phyloP scores from a whole-genome alignment of 2,888 invertebrate species.

The Dimorphilus gyrociliatus region DNA sequence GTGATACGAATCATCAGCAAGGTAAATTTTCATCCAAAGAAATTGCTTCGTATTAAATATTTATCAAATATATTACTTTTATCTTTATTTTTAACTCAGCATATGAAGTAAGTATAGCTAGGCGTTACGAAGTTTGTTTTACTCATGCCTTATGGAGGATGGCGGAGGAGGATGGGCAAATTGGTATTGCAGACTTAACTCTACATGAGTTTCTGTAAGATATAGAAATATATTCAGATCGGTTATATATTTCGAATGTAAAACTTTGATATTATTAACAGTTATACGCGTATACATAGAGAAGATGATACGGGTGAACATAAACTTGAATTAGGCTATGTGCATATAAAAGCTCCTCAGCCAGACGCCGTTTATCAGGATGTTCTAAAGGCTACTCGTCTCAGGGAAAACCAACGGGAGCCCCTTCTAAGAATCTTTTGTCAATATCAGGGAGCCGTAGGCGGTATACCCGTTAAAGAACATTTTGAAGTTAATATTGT shows the following conservation, averaged over 20 bases:
- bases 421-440: background rate
- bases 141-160: constrained; percentile 94
- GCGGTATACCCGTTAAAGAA: constrained; percentile 96
- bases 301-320: constrained; percentile 95
- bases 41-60: no score
- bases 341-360: constrained; percentile 80
- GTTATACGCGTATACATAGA: constrained; percentile 84
- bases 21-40: no score
- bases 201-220: constrained; percentile 76
- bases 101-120: constrained; percentile 41
- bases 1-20: no score
- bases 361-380: constrained; percentile 77
- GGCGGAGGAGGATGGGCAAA: constrained; percentile 91
- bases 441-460: no score
- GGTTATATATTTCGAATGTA: background rate
- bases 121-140: constrained; percentile 87
- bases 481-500: constrained; percentile 88
- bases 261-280: no score
- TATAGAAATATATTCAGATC: constrained; percentile 1
- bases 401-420: no score
- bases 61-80: no score
- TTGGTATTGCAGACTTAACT: constrained; percentile 87
- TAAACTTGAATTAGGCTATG: constrained; percentile 81
- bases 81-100: no score
- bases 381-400: no score